Evolutionary conservation across 1,140 invertebrate genomes (phyloP).

Genomic region (Sarcophaga peregrina): DNA sequence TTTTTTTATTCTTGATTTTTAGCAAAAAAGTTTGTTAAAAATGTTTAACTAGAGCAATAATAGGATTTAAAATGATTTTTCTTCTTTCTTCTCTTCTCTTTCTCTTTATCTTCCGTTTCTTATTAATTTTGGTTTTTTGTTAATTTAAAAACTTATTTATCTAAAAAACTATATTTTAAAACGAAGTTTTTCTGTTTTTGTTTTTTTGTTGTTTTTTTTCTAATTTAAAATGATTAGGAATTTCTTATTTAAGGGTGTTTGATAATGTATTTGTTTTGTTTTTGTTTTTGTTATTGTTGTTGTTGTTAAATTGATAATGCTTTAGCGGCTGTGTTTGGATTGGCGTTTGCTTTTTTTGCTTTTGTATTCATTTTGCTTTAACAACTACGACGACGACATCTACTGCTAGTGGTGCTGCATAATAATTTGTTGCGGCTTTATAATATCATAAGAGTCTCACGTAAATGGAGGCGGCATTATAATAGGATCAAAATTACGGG

Average conservation of each 20-base stretch:
- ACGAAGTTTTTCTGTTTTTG: no score
- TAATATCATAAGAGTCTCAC: constrained; percentile 50
- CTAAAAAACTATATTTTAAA: not conserved
- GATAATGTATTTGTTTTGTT: constrained; percentile 7
- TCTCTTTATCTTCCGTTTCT: no score
- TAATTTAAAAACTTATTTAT: not conserved
- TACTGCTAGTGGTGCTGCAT: not conserved
- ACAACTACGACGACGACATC: not conserved
- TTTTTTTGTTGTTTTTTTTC: no score
- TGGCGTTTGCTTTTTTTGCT: constrained; percentile 20
- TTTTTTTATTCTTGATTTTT: not conserved
- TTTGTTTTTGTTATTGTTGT: no score
- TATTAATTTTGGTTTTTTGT: not conserved
- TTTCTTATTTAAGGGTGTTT: not conserved
- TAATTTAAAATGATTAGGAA: constrained; percentile 4
- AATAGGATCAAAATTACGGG: constrained; percentile 63
- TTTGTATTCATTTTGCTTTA: not conserved
- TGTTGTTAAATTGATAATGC: not conserved
- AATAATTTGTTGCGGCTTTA: not conserved
- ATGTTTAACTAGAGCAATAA: constrained; percentile 24
- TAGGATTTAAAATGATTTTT: constrained; percentile 3
- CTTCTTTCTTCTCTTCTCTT: no score
- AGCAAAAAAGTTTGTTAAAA: not conserved
- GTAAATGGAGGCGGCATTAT: constrained; percentile 62
- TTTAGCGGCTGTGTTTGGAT: constrained; percentile 9